Evolutionary conservation across 1,140 invertebrate species (phyloP).

Genomic region (Lasaia peninsularis): DNA sequence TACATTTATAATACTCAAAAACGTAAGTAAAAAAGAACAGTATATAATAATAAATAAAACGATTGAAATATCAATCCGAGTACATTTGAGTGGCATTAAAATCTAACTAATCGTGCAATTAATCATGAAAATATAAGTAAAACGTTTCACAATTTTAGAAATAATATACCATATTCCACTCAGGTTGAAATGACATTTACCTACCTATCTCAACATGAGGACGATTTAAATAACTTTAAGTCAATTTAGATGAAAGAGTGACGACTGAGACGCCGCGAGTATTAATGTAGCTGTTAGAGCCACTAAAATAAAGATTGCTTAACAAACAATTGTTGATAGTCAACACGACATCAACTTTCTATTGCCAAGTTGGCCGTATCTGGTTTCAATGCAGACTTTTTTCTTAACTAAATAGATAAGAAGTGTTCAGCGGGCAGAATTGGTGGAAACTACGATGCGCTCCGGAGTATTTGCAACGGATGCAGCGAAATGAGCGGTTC

Average conservation of each 20-base stretch:
- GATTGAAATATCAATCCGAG: too few relatives aligned
- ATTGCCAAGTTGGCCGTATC: slow-evolving; percentile 45
- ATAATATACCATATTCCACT: slow-evolving; percentile 2
- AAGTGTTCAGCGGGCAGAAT: slow-evolving; percentile 56
- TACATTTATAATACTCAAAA: too few relatives aligned
- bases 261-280: not conserved
- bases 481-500: slow-evolving; percentile 75
- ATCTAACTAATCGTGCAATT: not conserved
- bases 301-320: not conserved
- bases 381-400: slow-evolving; percentile 34
- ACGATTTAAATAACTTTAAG: not conserved
- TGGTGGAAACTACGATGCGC: slow-evolving; percentile 66
- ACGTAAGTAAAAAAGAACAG: too few relatives aligned
- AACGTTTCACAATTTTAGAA: not conserved
- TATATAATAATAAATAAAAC: too few relatives aligned
- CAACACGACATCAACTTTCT: slow-evolving; percentile 47
- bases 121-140: not conserved
- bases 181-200: too few relatives aligned
- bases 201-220: too few relatives aligned
- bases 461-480: slow-evolving; percentile 72
- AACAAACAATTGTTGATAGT: slow-evolving; percentile 12
- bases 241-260: not conserved
- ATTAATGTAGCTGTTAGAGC: not conserved
- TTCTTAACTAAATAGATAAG: slow-evolving; percentile 45
- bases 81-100: too few relatives aligned